Evolutionary conservation across 2,113 vertebrate species (phyloP).

Genomic region (Plecturocebus donacophilus): DNA sequence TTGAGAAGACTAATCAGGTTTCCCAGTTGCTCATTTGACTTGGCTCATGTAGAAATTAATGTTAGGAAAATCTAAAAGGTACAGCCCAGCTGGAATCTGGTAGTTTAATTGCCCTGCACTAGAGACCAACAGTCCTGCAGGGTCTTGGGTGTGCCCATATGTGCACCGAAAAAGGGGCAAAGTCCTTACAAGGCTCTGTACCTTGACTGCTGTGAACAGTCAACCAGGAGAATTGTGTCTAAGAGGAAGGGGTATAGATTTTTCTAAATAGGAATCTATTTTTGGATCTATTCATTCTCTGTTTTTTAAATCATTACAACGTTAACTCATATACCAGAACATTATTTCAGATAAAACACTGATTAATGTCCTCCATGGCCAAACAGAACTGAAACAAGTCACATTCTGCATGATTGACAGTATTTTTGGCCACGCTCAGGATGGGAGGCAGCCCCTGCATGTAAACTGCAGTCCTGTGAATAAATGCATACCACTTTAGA

Average conservation of each 20-base stretch:
- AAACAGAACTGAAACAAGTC: slow-evolving; percentile 46
- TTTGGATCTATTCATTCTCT: slow-evolving; percentile 63
- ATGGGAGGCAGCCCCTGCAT: neutral
- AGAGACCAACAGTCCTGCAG: neutral
- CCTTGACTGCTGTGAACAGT: neutral
- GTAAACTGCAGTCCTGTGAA: neutral
- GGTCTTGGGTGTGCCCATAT: neutral
- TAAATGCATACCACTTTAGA: neutral
- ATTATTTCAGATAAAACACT: slow-evolving; percentile 61
- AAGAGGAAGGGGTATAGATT: neutral
- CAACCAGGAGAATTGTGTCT: neutral
- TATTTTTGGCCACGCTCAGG: slow-evolving; percentile 1
- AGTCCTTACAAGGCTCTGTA: neutral
- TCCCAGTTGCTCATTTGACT: slow-evolving; percentile 43
- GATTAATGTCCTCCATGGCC: slow-evolving; percentile 57
- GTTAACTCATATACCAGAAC: slow-evolving; percentile 52
- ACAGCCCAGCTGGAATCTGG: neutral
- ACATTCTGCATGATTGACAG: slow-evolving; percentile 44
- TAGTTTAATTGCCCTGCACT: slow-evolving; percentile 23
- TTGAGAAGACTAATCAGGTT: neutral
- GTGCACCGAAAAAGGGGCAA: neutral
- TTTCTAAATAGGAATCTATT: slow-evolving; percentile 50
- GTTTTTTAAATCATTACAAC: slow-evolving; percentile 61
- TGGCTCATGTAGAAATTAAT: slow-evolving; percentile 48
- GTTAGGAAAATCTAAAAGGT: slow-evolving; percentile 45